Evolutionary conservation across 2,797 vertebrate genomes (phyloP), one percentile per base, ranked within the genome.

Genomic region (Cyprinodon diabolis): DNA sequence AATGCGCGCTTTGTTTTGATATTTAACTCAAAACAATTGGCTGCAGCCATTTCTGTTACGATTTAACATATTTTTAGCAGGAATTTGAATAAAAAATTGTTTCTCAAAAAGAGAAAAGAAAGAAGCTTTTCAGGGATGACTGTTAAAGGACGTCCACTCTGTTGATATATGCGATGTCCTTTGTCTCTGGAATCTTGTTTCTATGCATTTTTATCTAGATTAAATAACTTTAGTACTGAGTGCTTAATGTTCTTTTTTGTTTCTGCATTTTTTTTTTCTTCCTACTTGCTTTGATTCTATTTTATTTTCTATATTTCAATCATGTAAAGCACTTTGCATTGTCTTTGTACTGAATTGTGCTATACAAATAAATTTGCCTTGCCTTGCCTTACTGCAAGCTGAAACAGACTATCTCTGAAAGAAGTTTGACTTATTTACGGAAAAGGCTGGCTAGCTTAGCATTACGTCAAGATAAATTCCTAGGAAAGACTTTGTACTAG

Each of bases 381-480:
- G 30, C 30, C 30, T 30, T 30, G 25, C 30, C 30, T 30, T 30
- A 21, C 4, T 40, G 35, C 58, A 4, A 12, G 58, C 21, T 21
- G 35, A 9, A 15, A 19, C 57, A 37, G 4, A 60, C 30, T 11
- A 40, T 8, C 4, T 60, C 30, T 1, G 8, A 60, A 19, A 60
- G 9, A 60, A 37, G 58, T 40, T 10, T 40, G 58, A 62, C 6
- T 37, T 30, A 37, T 37, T 60, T 8, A 72, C 51, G 10, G 15
- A 75, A 73, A 48, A 65, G 1, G 6, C 73, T 6, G 8, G 21
- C 48, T 49, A 19, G 73, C 30, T 25, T 45, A 23, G 60, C 3
- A 2, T 51, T 72, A 60, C 40, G 23, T 13, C 10, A 15, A 43
- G 43, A 76, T 74, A 72, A 71, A 66, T 21, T 60, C 73, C 48